Base-by-base conservation (phyloP, 1,140 invertebrate genomes). In the Aricia agestis region DNA sequence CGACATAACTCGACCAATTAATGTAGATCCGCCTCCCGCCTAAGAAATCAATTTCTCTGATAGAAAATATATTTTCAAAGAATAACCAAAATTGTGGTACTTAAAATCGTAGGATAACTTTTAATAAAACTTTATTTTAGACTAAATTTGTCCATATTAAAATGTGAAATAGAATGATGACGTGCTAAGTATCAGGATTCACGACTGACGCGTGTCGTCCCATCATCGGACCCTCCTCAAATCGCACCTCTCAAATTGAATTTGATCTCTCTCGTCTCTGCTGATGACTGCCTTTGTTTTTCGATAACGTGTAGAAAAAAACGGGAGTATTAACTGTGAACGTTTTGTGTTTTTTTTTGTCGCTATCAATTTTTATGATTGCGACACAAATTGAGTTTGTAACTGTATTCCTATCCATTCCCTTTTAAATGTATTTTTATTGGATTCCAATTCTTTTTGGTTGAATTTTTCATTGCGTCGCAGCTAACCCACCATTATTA, bases 211-310 rank as follows among this genome's bases (percentile, higher is more conserved):
- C 45, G 13, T 13, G 45, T 52, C 45, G 45, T 52, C 77, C 76
- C 81, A 79, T 82, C 82, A 82, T 82, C 74, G 77, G 81, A 83
- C 84, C 85, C 82, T 85, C 83, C 82, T 86, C 85, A 87, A 84
- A 83, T 78, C 80, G 73, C 84, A 81, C 80, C 84, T 84, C 82
- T 76, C 84, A 86, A 89, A 89, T 89, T 89, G 84, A 89, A 87
- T 89, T 87, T 85, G 83, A 89, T 87, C 83, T 83, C 84, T 86
- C 82, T 87, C 85, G 85, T 85, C 78, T 82, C 81, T 77, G 74
- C 75, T 83, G 83, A 87, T 82, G 82, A 82, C 76, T 76, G 61
- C 71, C 73, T 82, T 82, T 69, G 68, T 69, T 82, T 82, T 79
- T 75, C 75, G 67, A 68, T 74, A 72, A 75, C 75, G 71, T 78